Conservation (phyloP, 2,797 vertebrate genomes). For the Tokudaia tokunoshimensis region DNA sequence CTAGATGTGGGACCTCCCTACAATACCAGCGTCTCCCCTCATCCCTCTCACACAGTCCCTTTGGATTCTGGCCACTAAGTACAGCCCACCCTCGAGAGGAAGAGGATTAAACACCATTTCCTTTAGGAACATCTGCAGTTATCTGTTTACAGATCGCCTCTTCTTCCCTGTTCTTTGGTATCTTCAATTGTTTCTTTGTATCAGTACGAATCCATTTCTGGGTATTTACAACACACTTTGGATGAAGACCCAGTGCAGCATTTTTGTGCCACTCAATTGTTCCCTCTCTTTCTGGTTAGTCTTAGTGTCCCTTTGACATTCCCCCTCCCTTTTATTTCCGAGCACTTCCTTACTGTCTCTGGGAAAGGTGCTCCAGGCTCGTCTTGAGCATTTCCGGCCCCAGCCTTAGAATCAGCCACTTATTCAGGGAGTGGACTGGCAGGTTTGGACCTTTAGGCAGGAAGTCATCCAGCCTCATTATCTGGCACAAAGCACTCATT, state of each 20-base stretch:
- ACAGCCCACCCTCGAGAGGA: not conserved
- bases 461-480: not conserved
- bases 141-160: not conserved
- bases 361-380: not conserved
- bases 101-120: not conserved
- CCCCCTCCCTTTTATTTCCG: not conserved
- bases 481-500: not conserved
- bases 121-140: not conserved
- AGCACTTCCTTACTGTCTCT: not conserved
- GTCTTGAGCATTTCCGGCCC: constrained; percentile 1
- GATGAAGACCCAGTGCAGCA: not conserved
- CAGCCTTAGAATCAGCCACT: not conserved
- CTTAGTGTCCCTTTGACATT: not conserved
- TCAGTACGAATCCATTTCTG: not conserved
- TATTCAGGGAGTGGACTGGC: constrained; percentile 20
- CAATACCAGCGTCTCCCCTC: not conserved
- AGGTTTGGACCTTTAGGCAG: not conserved
- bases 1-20: not conserved
- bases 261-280: not conserved
- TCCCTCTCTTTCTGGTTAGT: not conserved
- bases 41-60: too few relatives aligned
- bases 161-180: not conserved
- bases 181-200: not conserved
- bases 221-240: not conserved
- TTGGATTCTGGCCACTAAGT: not conserved